Base-by-base conservation (phyloP, 2,797 vertebrate species). In the Ficedula albicollis region DNA sequence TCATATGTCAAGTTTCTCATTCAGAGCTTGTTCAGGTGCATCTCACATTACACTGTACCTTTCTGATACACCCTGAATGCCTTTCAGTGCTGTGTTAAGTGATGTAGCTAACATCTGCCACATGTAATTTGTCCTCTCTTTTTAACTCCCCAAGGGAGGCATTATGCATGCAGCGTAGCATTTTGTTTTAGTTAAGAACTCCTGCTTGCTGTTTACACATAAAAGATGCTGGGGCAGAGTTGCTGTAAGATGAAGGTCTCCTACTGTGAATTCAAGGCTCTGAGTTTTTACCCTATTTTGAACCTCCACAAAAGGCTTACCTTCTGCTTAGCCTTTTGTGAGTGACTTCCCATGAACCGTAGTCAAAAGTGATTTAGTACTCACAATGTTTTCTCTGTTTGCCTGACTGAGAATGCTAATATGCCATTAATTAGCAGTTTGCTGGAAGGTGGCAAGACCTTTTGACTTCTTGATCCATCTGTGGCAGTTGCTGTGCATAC, bases 61-160 rank as follows among this genome's bases (percentile, higher is more conserved):
- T 91, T 85, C 59, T 77, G 84, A 74, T 83, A 41, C 13, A 93
- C 38, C 78, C 75, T 85, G 68, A 92, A 93, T 85, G 84, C 41
- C 89, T 93, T 94, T 94, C 95, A 91, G 82, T 85, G 87, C 32
- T 11, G 72, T 89, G 91, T 85, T 89, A 95, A 95, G 93, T 93
- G 94, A 93, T 92, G 93, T 93, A 93, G 89, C 66, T 91, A 97
- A 92, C 94, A 95, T 94, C 93, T 96, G 95, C 83, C 95, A 95
- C 79, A 89, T 54, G 54, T 83, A 95, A 93, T 97, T 91, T 92
- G 87, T 94, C 93, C 85, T 90, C 82, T 93, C 73, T 72, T 80
- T 92, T 87, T 68, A 64, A 48, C 46, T 91, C 89, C 93, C 84
- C 90, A 68, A 91, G 96, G 91, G 89, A 94, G 66, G 34, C 77